Percentiles rank a stretch among this genome's conserved stretches.
These are phyloP conservation scores for Scyliorhinus canicula DNA, from an alignment of 2,797 vertebrate genomes.

Conservation along the genomic window DNA sequence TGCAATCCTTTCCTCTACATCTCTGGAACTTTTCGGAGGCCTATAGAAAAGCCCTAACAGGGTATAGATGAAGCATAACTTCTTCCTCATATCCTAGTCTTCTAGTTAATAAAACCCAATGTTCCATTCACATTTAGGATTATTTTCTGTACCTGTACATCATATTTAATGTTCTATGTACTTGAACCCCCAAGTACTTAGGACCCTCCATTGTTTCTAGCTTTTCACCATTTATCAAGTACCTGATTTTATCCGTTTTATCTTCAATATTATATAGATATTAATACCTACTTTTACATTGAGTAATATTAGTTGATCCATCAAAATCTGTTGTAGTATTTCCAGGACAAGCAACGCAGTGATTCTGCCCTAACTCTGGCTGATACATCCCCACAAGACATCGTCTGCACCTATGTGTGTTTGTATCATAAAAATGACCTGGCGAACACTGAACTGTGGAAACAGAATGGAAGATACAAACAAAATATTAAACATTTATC, in stretches of 20 bases:
- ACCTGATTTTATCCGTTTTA: background rate
- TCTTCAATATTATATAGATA: background rate
- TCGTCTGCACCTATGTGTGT: slow-evolving; percentile 89
- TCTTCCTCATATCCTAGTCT: too few species aligned
- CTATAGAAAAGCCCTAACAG: too few species aligned
- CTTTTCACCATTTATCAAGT: background rate
- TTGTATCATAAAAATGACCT: slow-evolving; percentile 92
- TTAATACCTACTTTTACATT: slow-evolving; percentile 86
- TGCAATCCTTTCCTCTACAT: too few species aligned
- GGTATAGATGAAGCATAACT: too few species aligned
- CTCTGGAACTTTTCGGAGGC: too few species aligned
- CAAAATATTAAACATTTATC: slow-evolving; percentile 37
- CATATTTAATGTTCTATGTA: background rate
- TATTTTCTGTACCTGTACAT: background rate
- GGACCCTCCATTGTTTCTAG: background rate
- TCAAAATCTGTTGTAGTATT: slow-evolving; percentile 96
- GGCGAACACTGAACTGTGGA: slow-evolving; percentile 89
- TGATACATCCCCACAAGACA: slow-evolving; percentile 79
- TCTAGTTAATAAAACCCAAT: background rate
- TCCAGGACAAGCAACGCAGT: slow-evolving; percentile 83
- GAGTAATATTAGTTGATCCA: slow-evolving; percentile 88
- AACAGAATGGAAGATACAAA: slow-evolving; percentile 37
- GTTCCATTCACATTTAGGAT: background rate
- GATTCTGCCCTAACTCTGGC: slow-evolving; percentile 88
- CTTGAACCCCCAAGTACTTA: background rate